Percentiles rank a stretch among this genome's conserved stretches.
These are phyloP conservation scores for Bombus confusus DNA, from an alignment of 1,140 invertebrate genomes.

Conservation along the genomic window DNA sequence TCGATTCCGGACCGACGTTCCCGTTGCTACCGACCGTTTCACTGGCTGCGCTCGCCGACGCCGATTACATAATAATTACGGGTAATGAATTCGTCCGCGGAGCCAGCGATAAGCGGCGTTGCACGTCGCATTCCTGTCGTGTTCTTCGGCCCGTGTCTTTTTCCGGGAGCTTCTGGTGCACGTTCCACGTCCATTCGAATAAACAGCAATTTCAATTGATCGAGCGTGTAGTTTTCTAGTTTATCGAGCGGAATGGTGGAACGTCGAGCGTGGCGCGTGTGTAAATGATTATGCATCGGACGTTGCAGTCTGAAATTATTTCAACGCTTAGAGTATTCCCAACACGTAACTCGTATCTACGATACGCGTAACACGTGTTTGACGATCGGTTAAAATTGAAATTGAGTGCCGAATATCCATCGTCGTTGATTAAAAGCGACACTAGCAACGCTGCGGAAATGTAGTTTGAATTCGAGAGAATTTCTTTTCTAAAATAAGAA, in stretches of 20 bases:
- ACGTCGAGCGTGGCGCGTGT: too few species aligned
- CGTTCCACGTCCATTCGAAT: neutral
- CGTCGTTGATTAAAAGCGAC: too few species aligned
- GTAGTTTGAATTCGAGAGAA: too few species aligned
- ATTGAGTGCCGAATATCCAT: neutral
- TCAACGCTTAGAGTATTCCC: neutral
- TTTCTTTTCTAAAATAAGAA: too few species aligned
- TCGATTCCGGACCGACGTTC: conserved; percentile 59
- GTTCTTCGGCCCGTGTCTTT: neutral
- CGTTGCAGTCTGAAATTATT: neutral
- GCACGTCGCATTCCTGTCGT: conserved; percentile 10
- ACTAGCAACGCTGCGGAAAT: too few species aligned
- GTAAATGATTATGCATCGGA: neutral
- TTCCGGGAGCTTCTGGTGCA: neutral
- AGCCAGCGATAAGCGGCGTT: neutral
- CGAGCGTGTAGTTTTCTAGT: neutral
- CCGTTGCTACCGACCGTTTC: conserved; percentile 28
- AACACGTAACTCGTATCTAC: neutral
- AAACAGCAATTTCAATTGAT: neutral
- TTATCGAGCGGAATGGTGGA: neutral
- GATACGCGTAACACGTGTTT: neutral
- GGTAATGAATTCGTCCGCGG: conserved; percentile 44
- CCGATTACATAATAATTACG: conserved; percentile 56
- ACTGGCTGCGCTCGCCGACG: conserved; percentile 15
- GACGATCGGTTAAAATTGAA: neutral